Evolutionary conservation across 2,888 invertebrate species (phyloP).

Genomic region (Agrochola macilenta): DNA sequence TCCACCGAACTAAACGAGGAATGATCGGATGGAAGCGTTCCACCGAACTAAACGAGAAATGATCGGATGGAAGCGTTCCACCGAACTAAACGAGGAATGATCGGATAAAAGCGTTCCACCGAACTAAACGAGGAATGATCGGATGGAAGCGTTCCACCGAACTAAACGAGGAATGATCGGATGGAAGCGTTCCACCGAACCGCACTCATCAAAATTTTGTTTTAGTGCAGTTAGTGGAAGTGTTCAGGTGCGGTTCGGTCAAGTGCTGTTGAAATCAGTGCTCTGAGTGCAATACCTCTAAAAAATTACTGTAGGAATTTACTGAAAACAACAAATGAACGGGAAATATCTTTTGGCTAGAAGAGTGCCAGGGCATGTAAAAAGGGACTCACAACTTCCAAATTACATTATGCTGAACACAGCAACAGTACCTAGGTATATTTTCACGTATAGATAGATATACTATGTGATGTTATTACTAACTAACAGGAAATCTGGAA

Average conservation of each 20-base stretch:
- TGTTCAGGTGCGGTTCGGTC: too few relatives aligned
- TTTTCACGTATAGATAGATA: not conserved
- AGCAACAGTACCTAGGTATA: not conserved
- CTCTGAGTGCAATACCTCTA: too few relatives aligned
- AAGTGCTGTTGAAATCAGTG: too few relatives aligned
- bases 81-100: not conserved
- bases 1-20: too few relatives aligned
- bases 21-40: too few relatives aligned
- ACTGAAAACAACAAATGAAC: not conserved
- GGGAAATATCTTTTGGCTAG: not conserved
- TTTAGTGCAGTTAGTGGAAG: too few relatives aligned
- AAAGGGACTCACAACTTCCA: not conserved
- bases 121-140: not conserved
- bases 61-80: not conserved
- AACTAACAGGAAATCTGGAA: constrained; percentile 1
- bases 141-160: not conserved
- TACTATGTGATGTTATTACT: not conserved
- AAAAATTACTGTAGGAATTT: too few relatives aligned
- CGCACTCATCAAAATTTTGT: too few relatives aligned
- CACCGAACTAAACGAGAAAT: not conserved
- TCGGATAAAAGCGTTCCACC: not conserved
- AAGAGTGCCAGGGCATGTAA: not conserved
- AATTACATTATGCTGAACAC: not conserved
- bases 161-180: not conserved
- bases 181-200: not conserved